Conservation (phyloP, 2,888 invertebrate genomes). For the Archips xylosteana region DNA sequence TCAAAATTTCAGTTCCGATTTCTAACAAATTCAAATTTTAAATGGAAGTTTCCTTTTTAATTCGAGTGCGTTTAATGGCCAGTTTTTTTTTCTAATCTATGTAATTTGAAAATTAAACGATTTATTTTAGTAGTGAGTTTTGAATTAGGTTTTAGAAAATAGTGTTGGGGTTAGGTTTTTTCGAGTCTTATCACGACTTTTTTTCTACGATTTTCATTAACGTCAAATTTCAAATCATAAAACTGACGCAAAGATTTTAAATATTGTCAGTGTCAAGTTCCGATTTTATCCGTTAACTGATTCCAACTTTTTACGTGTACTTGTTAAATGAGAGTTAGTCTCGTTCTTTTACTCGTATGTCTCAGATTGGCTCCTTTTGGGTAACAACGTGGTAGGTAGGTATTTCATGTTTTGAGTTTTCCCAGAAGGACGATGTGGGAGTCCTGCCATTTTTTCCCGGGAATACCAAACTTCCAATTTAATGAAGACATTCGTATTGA, state of each 20-base stretch:
- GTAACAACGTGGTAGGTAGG: constrained; percentile 72
- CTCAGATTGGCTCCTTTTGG: constrained; percentile 60
- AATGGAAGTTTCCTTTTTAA: no score
- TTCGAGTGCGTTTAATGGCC: not conserved
- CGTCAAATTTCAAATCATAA: not conserved
- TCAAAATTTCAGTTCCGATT: no score
- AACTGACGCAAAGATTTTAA: not conserved
- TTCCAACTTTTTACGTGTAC: constrained; percentile 45
- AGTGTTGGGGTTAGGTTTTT: not conserved
- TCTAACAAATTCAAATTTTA: no score
- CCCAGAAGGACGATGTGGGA: constrained; percentile 79
- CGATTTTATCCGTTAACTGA: constrained; percentile 37
- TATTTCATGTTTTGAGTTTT: constrained; percentile 76
- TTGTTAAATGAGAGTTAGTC: constrained; percentile 56
- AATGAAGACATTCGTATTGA: constrained; percentile 80
- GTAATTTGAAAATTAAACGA: not conserved
- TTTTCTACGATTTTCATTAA: not conserved
- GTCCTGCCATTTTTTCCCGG: constrained; percentile 67
- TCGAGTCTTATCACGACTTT: no score
- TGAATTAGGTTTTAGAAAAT: not conserved
- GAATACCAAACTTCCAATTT: constrained; percentile 59
- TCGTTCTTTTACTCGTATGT: constrained; percentile 46
- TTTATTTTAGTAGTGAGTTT: not conserved
- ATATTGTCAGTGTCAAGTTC: not conserved
- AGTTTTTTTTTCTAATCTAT: no score